These are phyloP conservation scores for Jordanella pulchra DNA, from an alignment of 2,797 vertebrate genomes.

Conservation along the genomic window DNA sequence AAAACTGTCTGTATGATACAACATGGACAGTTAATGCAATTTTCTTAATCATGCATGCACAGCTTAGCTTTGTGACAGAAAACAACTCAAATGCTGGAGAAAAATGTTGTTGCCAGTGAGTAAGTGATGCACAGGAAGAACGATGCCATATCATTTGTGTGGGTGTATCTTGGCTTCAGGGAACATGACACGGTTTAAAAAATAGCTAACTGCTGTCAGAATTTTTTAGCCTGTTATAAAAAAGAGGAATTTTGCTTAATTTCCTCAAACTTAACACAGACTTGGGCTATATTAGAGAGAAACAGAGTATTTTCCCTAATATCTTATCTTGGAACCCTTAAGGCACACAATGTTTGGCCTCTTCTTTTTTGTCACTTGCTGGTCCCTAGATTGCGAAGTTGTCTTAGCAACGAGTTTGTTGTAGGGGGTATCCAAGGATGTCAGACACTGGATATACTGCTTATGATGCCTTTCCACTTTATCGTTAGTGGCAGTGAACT, in stretches of 20 bases:
- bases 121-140: slow-evolving; percentile 4
- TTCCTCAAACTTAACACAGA: neutral
- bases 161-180: slow-evolving; percentile 17
- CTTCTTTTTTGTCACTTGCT: neutral
- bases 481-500: neutral
- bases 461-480: no score
- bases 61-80: slow-evolving; percentile 12
- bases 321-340: neutral
- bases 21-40: slow-evolving; percentile 7
- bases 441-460: neutral
- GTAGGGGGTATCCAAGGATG: neutral
- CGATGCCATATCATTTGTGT: slow-evolving; percentile 13
- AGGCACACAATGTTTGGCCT: neutral
- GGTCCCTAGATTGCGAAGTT: neutral
- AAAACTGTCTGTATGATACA: slow-evolving; percentile 19
- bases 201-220: slow-evolving; percentile 9
- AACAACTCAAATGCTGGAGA: slow-evolving; percentile 12
- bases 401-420: neutral
- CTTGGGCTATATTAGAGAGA: neutral
- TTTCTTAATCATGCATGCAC: slow-evolving; percentile 7
- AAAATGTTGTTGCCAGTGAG: slow-evolving; percentile 1
- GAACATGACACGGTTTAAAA: slow-evolving; percentile 10
- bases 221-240: neutral
- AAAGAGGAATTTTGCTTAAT: neutral
- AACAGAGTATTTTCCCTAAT: neutral